Conservation (phyloP, 1,140 invertebrate genomes). For the Chionoecetes opilio region DNA sequence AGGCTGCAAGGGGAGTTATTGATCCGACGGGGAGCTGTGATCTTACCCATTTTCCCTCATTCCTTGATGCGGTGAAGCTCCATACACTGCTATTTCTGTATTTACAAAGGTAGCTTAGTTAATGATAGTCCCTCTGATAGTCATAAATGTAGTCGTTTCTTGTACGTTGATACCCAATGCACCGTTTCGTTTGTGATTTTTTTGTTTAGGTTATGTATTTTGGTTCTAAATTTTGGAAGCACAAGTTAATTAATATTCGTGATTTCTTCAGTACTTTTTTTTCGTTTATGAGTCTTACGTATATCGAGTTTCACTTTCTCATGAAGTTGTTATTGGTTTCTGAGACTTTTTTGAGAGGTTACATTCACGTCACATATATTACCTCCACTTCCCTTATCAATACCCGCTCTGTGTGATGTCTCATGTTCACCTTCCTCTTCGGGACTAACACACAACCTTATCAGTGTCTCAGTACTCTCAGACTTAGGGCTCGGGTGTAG, state of each 20-base stretch:
- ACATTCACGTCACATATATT: neutral
- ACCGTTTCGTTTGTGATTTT: neutral
- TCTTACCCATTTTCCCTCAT: slow-evolving; percentile 34
- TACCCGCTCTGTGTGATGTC: neutral
- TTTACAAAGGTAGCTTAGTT: neutral
- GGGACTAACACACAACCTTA: neutral
- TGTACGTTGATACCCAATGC: no score
- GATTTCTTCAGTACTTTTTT: no score
- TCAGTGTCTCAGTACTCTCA: neutral
- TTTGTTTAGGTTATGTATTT: neutral
- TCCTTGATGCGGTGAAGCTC: neutral
- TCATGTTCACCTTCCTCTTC: neutral
- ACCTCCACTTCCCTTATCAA: neutral
- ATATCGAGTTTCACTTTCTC: neutral
- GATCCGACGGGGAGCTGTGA: slow-evolving; percentile 41
- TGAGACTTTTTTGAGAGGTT: neutral
- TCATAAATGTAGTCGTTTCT: no score
- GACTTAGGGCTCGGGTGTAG: neutral
- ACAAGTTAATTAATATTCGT: no score
- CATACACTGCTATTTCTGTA: neutral
- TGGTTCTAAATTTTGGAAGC: neutral
- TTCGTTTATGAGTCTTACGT: neutral
- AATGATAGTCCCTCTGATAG: neutral
- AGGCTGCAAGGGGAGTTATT: slow-evolving; percentile 21
- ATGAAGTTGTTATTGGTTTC: neutral